Percentiles rank a stretch among this genome's conserved stretches.
phyloP scores from a whole-genome alignment of 2,888 invertebrate genomes.

The Athrips mouffetella region DNA sequence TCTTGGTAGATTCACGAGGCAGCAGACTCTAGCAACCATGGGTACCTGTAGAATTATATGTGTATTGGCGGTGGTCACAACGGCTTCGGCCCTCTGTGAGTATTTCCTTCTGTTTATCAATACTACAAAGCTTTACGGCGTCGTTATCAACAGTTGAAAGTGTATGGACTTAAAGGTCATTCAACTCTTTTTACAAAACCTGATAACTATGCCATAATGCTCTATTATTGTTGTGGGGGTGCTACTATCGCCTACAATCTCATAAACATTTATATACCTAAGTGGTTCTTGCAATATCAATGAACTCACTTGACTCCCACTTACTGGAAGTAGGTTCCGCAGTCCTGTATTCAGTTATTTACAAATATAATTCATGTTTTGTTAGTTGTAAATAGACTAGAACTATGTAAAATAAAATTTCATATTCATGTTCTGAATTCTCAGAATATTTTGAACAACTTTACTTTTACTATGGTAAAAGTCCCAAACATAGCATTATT shows the following conservation, averaged over 20 bases:
- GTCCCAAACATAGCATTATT: no score
- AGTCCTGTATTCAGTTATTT: no score
- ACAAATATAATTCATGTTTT: no score
- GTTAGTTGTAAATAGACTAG: no score
- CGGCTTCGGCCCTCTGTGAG: slow-evolving; percentile 65
- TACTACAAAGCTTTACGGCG: slow-evolving; percentile 12
- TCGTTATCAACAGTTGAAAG: slow-evolving; percentile 24
- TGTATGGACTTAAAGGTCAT: slow-evolving; percentile 33
- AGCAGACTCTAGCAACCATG: slow-evolving; percentile 56
- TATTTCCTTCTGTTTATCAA: slow-evolving; percentile 34
- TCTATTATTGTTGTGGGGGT: background rate
- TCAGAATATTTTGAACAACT: no score
- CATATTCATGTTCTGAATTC: no score
- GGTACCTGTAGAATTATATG: slow-evolving; percentile 59
- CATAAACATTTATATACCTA: background rate
- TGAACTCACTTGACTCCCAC: no score
- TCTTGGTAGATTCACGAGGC: slow-evolving; percentile 65
- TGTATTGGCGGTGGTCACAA: slow-evolving; percentile 56
- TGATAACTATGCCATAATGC: background rate
- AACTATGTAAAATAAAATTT: no score
- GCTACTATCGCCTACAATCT: background rate
- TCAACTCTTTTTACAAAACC: slow-evolving; percentile 35
- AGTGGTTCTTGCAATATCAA: no score
- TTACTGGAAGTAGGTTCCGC: no score
- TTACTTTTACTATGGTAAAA: no score